Conservation (phyloP, 30 jellyfish, hydroid and myxozoan genomes). For the Cassiopea xamachana region DNA sequence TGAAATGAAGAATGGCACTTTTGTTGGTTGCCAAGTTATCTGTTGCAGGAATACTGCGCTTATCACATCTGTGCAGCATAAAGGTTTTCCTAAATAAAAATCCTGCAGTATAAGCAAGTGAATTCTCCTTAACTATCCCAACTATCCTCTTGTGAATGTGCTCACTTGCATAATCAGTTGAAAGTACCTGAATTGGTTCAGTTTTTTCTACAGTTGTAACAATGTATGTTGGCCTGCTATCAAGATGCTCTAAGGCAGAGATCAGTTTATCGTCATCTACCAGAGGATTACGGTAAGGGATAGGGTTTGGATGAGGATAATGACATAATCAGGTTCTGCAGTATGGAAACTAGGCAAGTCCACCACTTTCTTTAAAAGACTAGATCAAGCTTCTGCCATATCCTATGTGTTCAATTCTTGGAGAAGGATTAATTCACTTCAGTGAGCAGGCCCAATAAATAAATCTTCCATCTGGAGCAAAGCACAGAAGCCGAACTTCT, state of each 20-base stretch:
- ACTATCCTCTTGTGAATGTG: constrained; percentile 13
- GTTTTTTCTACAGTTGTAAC: not conserved
- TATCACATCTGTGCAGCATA: constrained; percentile 3
- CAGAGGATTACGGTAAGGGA: no score
- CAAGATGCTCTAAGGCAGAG: not conserved
- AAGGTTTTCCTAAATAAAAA: constrained; percentile 2
- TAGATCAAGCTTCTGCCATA: no score
- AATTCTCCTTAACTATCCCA: constrained; percentile 20
- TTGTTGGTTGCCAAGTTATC: not conserved
- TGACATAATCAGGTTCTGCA: no score
- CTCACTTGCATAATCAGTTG: constrained; percentile 29
- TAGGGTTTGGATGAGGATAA: no score
- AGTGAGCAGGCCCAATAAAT: no score
- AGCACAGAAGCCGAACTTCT: no score
- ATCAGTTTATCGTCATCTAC: not conserved
- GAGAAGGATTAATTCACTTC: no score
- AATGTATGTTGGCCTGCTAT: not conserved
- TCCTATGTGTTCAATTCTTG: no score
- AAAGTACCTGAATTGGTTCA: not conserved
- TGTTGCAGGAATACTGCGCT: constrained; percentile 4
- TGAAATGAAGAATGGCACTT: constrained; percentile 27
- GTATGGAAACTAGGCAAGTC: no score
- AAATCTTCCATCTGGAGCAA: no score
- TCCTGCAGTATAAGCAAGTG: constrained; percentile 41
- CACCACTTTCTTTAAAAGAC: no score